These are phyloP conservation scores for Andrena fulva DNA, from an alignment of 2,888 invertebrate genomes.

Conservation along the genomic window DNA sequence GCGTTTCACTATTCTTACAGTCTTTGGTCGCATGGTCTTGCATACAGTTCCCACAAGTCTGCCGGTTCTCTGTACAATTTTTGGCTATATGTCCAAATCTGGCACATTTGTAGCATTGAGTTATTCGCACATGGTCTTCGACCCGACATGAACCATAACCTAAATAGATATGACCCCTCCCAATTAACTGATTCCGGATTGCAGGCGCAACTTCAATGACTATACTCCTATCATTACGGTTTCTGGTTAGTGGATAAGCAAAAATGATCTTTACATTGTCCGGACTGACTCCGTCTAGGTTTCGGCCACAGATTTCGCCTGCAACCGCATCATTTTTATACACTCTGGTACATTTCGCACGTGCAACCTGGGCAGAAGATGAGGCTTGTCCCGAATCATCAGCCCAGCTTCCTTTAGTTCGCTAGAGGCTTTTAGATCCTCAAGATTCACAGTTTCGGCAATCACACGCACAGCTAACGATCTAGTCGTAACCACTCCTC, in stretches of 20 bases:
- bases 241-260: neutral
- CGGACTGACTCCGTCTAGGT: neutral
- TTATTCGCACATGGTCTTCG: neutral
- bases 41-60: neutral
- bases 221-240: neutral
- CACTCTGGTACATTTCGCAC: neutral
- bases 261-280: neutral
- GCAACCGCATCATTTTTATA: neutral
- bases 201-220: neutral
- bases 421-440: neutral
- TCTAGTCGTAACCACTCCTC: neutral
- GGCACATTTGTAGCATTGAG: neutral
- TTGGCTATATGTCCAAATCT: neutral
- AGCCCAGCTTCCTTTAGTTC: neutral
- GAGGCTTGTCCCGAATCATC: neutral
- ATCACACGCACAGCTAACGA: neutral
- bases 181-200: neutral
- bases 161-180: neutral
- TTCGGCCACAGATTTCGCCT: neutral
- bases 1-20: neutral
- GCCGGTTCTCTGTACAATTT: neutral
- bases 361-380: neutral
- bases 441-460: neutral
- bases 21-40: neutral
- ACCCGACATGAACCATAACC: neutral